Percentiles rank a stretch among this genome's conserved stretches.
phyloP scores from a whole-genome alignment of 92 coral and sea anemone genomes.

The Chrysogorgia sp. region DNA sequence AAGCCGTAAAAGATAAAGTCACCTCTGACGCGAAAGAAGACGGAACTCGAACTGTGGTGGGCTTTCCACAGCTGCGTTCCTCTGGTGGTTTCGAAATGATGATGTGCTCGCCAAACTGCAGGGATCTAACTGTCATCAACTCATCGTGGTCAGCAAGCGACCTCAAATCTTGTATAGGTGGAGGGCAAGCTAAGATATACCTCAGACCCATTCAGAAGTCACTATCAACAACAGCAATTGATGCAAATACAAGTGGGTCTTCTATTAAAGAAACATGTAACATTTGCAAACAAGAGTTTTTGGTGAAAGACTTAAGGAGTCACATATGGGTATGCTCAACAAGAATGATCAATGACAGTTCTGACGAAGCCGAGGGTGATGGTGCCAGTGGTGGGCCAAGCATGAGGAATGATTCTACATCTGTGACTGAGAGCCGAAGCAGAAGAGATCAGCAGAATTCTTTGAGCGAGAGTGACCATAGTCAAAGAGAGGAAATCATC shows the following conservation, averaged over 20 bases:
- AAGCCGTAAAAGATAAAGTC: conserved; percentile 51
- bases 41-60: conserved; percentile 5
- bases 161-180: conserved; percentile 57
- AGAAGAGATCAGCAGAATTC: conserved; percentile 10
- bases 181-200: conserved; percentile 46
- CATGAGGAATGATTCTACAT: conserved; percentile 5
- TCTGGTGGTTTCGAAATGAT: conserved; percentile 61
- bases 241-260: conserved; percentile 43
- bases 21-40: conserved; percentile 58
- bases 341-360: conserved; percentile 17
- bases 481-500: conserved; percentile 14
- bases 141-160: conserved; percentile 56
- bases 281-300: conserved; percentile 37
- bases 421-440: conserved; percentile 3
- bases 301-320: conserved; percentile 46
- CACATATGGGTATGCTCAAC: conserved; percentile 30
- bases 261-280: conserved; percentile 52
- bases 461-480: conserved; percentile 1
- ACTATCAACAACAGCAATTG: conserved; percentile 55
- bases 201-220: conserved; percentile 57
- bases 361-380: conserved; percentile 7
- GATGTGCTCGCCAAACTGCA: conserved; percentile 43
- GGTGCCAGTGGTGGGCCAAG: conserved; percentile 18
- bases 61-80: conserved; percentile 51
- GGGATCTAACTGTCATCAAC: conserved; percentile 49